Evolutionary conservation across 2,888 invertebrate genomes (phyloP).

Genomic region (Lasioglossum malachurum): DNA sequence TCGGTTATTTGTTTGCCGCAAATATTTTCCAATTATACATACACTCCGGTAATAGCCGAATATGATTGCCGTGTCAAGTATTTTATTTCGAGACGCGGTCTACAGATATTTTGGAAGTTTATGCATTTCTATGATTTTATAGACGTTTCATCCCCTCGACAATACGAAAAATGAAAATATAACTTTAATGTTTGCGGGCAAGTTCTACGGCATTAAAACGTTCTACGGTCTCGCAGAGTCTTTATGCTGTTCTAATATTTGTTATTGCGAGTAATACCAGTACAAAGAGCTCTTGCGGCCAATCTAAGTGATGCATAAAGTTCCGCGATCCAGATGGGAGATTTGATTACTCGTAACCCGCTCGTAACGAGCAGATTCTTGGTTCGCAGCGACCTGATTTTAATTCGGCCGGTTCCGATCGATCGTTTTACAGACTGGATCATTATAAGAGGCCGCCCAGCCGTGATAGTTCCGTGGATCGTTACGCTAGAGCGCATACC

Average conservation of each 20-base stretch:
- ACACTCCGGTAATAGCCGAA: background rate
- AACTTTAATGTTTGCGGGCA: background rate
- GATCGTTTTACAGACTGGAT: constrained; percentile 89
- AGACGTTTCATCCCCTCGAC: background rate
- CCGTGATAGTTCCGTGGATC: constrained; percentile 94
- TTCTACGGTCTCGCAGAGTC: background rate
- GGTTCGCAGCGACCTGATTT: background rate
- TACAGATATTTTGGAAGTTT: background rate
- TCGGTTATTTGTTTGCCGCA: background rate
- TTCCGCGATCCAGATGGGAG: background rate
- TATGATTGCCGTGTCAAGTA: background rate
- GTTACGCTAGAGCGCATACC: constrained; percentile 90
- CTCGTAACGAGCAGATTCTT: background rate
- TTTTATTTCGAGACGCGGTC: background rate
- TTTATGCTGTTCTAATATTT: background rate
- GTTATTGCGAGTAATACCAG: background rate
- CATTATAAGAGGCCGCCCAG: constrained; percentile 97
- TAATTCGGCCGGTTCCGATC: background rate
- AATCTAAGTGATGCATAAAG: background rate
- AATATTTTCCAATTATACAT: background rate
- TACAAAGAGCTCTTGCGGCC: too few relatives aligned
- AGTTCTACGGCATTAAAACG: background rate
- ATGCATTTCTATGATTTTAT: background rate
- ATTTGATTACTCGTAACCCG: background rate
- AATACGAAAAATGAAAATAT: too few relatives aligned